phyloP scores from a whole-genome alignment of 1,140 invertebrate genomes.

The Chionoecetes opilio region DNA sequence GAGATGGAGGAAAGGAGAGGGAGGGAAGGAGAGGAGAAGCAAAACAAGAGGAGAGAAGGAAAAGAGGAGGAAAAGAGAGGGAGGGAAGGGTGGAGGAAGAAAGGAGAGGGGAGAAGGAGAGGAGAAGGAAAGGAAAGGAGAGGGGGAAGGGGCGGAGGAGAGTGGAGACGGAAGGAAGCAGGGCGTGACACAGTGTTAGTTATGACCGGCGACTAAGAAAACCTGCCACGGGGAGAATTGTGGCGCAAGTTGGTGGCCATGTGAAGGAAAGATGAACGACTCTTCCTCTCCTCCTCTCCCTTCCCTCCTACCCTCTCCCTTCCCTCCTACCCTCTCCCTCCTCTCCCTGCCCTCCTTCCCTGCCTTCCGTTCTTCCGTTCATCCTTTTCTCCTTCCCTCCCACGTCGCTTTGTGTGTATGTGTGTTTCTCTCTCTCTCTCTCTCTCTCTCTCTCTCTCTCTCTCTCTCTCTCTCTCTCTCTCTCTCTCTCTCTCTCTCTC shows the following conservation, averaged over 20 bases:
- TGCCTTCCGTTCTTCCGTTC: not conserved
- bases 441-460: not conserved
- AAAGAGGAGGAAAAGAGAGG: not conserved
- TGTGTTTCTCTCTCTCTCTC: not conserved
- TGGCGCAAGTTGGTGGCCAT: slow-evolving; percentile 13
- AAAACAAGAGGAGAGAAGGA: not conserved
- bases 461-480: not conserved
- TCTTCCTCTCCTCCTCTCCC: not conserved
- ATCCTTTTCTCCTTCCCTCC: not conserved
- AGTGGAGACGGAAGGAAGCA: not conserved
- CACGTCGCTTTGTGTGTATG: not conserved
- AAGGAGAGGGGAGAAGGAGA: not conserved
- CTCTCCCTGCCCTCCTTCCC: slow-evolving; percentile 25
- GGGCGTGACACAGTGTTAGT: slow-evolving; percentile 19
- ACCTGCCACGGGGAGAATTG: not conserved
- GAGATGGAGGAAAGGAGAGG: not conserved
- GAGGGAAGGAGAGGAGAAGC: not conserved
- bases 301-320: not conserved
- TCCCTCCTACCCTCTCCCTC: not conserved
- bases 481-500: not conserved
- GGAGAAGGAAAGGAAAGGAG: not conserved
- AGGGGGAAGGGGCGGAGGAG: not conserved
- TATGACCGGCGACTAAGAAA: slow-evolving; percentile 6
- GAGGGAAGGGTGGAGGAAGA: not conserved
- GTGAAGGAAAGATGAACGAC: slow-evolving; percentile 18